Evolutionary conservation across 2,797 vertebrate species (phyloP).

Genomic region (Malacoraja senta): DNA sequence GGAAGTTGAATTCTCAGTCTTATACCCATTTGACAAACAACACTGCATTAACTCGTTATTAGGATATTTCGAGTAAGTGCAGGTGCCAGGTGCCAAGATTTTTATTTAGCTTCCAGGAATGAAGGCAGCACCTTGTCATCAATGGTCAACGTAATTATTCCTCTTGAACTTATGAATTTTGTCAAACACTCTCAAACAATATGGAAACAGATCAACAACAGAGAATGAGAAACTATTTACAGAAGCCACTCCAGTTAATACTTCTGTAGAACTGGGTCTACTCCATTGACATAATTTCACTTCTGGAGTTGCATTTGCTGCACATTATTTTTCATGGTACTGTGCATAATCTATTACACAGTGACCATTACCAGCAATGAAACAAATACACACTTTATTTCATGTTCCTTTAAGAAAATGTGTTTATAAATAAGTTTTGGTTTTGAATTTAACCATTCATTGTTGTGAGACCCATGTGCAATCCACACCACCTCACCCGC

Average conservation of each 20-base stretch:
- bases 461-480: neutral
- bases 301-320: neutral
- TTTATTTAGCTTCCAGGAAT: neutral
- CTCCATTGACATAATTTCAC: neutral
- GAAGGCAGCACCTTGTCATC: too few relatives aligned
- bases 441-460: neutral
- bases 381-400: neutral
- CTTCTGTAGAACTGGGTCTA: neutral
- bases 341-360: neutral
- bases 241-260: neutral
- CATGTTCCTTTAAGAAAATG: neutral
- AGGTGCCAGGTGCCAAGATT: neutral
- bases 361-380: neutral
- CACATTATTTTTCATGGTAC: neutral
- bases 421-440: conserved; percentile 1
- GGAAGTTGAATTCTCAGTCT: neutral
- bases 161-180: neutral
- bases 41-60: neutral
- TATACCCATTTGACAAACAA: neutral
- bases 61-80: neutral
- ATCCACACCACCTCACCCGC: neutral
- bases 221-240: too few relatives aligned
- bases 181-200: neutral
- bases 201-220: neutral
- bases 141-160: neutral